Conservation (phyloP, 2,888 invertebrate genomes). For the Vesta saturnalis region DNA sequence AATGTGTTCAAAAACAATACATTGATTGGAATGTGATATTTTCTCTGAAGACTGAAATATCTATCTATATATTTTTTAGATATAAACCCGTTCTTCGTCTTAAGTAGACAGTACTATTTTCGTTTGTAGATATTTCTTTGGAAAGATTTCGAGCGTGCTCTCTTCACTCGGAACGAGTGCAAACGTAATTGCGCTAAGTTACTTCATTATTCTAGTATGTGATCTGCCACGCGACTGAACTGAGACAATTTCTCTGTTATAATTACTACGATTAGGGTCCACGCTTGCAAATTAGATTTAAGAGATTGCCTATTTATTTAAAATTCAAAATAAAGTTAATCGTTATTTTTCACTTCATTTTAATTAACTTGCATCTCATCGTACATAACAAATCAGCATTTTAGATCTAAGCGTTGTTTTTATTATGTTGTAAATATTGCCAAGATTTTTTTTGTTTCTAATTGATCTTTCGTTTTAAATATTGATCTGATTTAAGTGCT, state of each 20-base stretch:
- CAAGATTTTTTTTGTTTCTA: slow-evolving; percentile 13
- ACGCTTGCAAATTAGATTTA: slow-evolving; percentile 35
- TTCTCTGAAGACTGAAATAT: slow-evolving; percentile 66
- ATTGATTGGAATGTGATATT: slow-evolving; percentile 64
- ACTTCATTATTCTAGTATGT: slow-evolving; percentile 60
- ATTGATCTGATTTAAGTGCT: slow-evolving; percentile 38
- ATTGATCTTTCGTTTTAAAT: slow-evolving; percentile 29
- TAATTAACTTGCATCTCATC: slow-evolving; percentile 33
- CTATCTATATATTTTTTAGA: slow-evolving; percentile 60
- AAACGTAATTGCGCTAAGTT: slow-evolving; percentile 57
- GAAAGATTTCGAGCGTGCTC: slow-evolving; percentile 55
- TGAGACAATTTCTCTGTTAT: slow-evolving; percentile 53
- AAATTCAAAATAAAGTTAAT: slow-evolving; percentile 17
- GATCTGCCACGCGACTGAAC: slow-evolving; percentile 61
- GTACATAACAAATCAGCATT: slow-evolving; percentile 26
- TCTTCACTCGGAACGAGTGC: slow-evolving; percentile 59
- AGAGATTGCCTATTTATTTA: slow-evolving; percentile 24
- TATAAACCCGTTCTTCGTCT: slow-evolving; percentile 44
- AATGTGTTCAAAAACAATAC: slow-evolving; percentile 41
- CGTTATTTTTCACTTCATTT: slow-evolving; percentile 3
- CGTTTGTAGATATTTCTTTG: slow-evolving; percentile 44
- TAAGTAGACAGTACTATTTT: slow-evolving; percentile 35
- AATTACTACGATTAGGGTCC: slow-evolving; percentile 41
- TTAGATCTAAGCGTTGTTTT: slow-evolving; percentile 33
- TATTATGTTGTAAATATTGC: slow-evolving; percentile 34